Percentiles rank a stretch among this genome's conserved stretches.
Evolutionary conservation across 2,888 invertebrate genomes (phyloP).

Genomic region (Sturmia bella): DNA sequence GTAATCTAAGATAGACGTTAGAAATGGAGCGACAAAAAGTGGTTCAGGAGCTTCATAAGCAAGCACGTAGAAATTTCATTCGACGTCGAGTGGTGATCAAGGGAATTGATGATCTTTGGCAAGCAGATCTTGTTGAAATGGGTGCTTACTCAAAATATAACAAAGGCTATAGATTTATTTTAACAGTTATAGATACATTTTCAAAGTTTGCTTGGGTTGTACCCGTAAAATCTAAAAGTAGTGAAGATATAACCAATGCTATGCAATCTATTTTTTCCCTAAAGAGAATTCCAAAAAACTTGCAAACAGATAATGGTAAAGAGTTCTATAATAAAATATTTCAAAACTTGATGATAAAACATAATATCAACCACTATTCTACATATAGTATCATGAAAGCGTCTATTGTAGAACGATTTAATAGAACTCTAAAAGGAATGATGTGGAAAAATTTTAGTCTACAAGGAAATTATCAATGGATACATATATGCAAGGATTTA

Average conservation of each 20-base stretch:
- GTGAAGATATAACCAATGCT: conserved; percentile 11
- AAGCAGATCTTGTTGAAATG: conserved; percentile 14
- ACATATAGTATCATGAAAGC: too few relatives aligned
- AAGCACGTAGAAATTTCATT: conserved; percentile 9
- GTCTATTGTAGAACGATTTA: too few relatives aligned
- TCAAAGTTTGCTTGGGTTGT: neutral
- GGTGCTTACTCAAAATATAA: neutral
- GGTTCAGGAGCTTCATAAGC: conserved; percentile 21
- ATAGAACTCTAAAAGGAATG: conserved; percentile 16
- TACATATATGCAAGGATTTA: too few relatives aligned
- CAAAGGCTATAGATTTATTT: conserved; percentile 9
- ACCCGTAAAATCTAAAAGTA: conserved; percentile 8
- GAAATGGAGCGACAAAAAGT: conserved; percentile 24
- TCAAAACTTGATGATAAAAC: too few relatives aligned
- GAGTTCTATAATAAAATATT: too few relatives aligned
- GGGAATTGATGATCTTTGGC: conserved; percentile 11
- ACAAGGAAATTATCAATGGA: conserved; percentile 20
- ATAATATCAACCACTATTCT: too few relatives aligned
- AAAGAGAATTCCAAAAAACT: too few relatives aligned
- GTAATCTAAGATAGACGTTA: conserved; percentile 12
- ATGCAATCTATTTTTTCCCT: conserved; percentile 21
- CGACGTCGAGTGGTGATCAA: conserved; percentile 9
- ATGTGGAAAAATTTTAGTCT: conserved; percentile 19
- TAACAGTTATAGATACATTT: neutral
- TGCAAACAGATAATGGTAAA: too few relatives aligned